Conservation (phyloP, 2,888 invertebrate genomes). For the Drosophila limbata region DNA sequence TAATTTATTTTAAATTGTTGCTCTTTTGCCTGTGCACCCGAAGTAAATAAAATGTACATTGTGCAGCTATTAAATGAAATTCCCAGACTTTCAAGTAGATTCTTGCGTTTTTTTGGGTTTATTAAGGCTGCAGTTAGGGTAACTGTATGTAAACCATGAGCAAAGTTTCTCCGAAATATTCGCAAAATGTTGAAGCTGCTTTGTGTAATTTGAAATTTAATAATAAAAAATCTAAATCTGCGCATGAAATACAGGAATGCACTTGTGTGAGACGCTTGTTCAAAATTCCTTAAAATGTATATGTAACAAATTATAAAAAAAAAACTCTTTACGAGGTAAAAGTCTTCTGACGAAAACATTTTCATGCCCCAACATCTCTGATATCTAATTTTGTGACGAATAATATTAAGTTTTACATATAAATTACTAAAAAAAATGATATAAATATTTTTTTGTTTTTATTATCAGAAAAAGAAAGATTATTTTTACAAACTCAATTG, state of each 20-base stretch:
- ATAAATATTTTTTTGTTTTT: too few relatives aligned
- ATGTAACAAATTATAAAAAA: too few relatives aligned
- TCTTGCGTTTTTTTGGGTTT: neutral
- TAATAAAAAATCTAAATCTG: neutral
- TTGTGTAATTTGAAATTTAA: neutral
- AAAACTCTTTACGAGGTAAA: too few relatives aligned
- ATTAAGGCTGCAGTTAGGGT: constrained; percentile 1
- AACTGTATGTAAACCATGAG: neutral
- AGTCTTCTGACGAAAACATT: too few relatives aligned
- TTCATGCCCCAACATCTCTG: too few relatives aligned
- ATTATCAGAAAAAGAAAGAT: too few relatives aligned
- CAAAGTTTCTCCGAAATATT: neutral
- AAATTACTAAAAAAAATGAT: too few relatives aligned
- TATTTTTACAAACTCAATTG: too few relatives aligned
- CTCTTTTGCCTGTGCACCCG: constrained; percentile 5
- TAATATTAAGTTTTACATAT: too few relatives aligned
- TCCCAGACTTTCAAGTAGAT: neutral
- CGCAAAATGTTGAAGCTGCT: neutral
- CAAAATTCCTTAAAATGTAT: neutral
- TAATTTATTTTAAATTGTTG: constrained; percentile 12
- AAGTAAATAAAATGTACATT: constrained; percentile 13
- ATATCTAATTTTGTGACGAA: too few relatives aligned
- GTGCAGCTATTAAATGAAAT: constrained; percentile 13
- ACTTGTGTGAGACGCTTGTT: neutral
- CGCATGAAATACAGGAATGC: neutral